Evolutionary conservation across 2,113 vertebrate genomes (phyloP).

Genomic region (Struthidea cinerea): DNA sequence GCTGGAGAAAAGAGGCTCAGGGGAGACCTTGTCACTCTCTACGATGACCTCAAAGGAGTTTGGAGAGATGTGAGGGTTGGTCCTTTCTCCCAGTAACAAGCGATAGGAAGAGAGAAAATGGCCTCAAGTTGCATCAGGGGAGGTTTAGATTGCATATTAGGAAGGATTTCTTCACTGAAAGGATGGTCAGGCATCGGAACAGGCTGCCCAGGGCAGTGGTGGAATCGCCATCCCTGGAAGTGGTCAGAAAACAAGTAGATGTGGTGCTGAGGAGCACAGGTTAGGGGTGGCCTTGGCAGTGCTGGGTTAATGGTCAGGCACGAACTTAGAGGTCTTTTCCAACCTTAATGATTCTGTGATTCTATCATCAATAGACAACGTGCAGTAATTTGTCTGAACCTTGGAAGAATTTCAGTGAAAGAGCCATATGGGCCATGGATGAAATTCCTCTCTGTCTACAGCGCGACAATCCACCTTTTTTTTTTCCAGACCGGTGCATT

Average conservation of each 20-base stretch:
- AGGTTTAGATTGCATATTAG: not conserved
- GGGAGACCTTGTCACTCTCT: not conserved
- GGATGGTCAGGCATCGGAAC: not conserved
- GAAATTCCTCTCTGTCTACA: not conserved
- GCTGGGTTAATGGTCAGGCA: not conserved
- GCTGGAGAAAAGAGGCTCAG: not conserved
- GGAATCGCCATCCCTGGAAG: fast-evolving
- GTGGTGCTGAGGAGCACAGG: not conserved
- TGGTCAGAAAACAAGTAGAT: not conserved
- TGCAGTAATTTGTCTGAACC: not conserved
- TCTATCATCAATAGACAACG: not conserved
- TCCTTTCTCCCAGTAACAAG: not conserved
- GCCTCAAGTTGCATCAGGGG: not conserved
- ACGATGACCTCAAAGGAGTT: not conserved
- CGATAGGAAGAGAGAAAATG: not conserved
- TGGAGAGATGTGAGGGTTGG: fast-evolving
- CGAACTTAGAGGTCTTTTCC: not conserved
- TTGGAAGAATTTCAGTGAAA: not conserved
- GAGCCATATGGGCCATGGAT: not conserved
- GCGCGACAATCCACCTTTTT: not conserved
- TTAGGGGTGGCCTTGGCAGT: not conserved
- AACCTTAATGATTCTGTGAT: not conserved
- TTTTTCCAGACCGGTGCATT: not conserved
- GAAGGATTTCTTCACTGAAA: not conserved
- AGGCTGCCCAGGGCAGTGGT: not conserved